phyloP scores from a whole-genome alignment of 2,797 vertebrate genomes.

The Gastrophryne carolinensis region DNA sequence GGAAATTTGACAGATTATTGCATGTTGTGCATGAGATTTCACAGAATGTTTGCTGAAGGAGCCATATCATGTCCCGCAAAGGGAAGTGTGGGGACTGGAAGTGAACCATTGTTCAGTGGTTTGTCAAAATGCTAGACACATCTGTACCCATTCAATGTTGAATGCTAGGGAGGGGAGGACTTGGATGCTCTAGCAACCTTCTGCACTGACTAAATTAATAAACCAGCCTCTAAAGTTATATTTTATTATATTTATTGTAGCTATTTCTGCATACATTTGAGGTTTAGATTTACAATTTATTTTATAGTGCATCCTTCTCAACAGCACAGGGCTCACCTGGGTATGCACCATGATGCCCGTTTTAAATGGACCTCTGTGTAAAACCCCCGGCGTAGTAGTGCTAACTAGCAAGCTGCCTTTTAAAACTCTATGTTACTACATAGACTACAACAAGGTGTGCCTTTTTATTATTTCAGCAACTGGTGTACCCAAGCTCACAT shows the following conservation, averaged over 20 bases:
- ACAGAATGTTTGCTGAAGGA: slow-evolving; percentile 50
- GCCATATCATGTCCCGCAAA: slow-evolving; percentile 45
- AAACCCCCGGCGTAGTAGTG: no score
- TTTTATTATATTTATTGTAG: neutral
- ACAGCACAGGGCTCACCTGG: no score
- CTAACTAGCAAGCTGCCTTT: no score
- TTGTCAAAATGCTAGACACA: slow-evolving; percentile 15
- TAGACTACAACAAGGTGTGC: no score
- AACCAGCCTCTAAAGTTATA: neutral
- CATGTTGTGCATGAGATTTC: slow-evolving; percentile 62
- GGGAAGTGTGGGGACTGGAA: slow-evolving; percentile 48
- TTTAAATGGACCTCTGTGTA: no score
- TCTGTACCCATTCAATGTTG: slow-evolving; percentile 18
- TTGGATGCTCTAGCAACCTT: neutral
- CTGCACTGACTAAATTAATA: neutral
- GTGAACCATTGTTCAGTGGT: slow-evolving; percentile 29
- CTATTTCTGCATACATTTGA: no score
- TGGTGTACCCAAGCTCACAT: no score
- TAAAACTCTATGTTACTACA: no score
- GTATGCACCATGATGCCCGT: no score
- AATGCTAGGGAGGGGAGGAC: slow-evolving; percentile 1
- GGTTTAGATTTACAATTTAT: no score
- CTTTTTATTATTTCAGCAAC: no score
- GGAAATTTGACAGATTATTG: slow-evolving; percentile 72
- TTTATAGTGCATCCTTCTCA: no score